Base-by-base conservation (phyloP, 2,113 vertebrate genomes). In the Drymodes brunneopygia region DNA sequence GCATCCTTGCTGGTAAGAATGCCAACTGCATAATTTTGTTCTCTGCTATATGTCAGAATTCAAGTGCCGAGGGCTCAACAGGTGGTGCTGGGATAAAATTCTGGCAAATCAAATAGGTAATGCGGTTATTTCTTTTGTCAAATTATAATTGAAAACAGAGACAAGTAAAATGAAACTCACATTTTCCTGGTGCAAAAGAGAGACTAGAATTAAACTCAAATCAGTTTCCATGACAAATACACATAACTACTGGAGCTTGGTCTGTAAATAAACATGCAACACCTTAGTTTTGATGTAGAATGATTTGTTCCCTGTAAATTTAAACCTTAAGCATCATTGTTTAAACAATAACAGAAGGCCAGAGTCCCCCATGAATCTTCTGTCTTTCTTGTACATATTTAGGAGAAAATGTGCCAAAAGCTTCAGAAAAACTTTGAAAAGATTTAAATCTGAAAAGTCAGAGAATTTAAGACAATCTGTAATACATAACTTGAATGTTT, bases 61-160 rank as follows among this genome's bases (percentile, higher is more conserved):
- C 24, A 42, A 98, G 94, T 88, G 98, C 98, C 92, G 93, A 95
- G 94, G 97, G 97, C 98, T 97, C 97, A 97, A 97, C 98, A 98
- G 98, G 98, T 98, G 98, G 98, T 96, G 95, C 70, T 96, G 90
- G 97, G 97, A 97, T 97, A 98, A 98, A 97, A 94, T 97, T 98
- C 96, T 98, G 98, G 98, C 98, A 98, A 98, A 97, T 98, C 98
- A 98, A 96, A 96, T 86, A 97, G 95, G 97, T 97, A 97, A 97
- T 57, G 95, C 40, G 12, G 97, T 98, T 98, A 98, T 98, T 97
- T 94, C 97, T 98, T 98, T 97, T 98, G 98, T 98, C 97, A 98
- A 98, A 98, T 97, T 97, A 91, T 98, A 98, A 98, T 98, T 98
- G 94, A 93, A 98, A 98, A 77, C 98, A 98, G 97, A 98, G 91